Evolutionary conservation across 1,140 invertebrate genomes (phyloP), one percentile per base, ranked within the genome.

Genomic region (Cylas formicarius): DNA sequence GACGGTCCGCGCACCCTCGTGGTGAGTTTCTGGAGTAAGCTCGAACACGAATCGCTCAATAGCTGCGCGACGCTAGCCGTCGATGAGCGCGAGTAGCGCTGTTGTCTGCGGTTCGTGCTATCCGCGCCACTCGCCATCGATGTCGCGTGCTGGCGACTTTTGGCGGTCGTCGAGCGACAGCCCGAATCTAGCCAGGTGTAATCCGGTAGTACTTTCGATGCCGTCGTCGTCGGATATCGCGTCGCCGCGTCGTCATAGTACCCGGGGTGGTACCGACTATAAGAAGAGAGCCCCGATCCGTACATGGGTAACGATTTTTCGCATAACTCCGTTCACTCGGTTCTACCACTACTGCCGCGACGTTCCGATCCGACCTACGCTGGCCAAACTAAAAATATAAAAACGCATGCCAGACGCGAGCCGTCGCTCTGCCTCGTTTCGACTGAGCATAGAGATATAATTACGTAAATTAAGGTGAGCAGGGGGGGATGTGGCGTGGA

Each of bases 11-110:
- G 74, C 3, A 78, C 75, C 21, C 71, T 61, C 21, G 81, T 79
- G 0, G 83, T 81, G 50, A 90, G 67, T 31, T 84, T 71, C 54
- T 88, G 84, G 39, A 90, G 72, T 18, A 90, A 72, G 66, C 76
- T 90, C 48, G 84, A 82, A 67, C 85, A 90, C 44, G 85, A 86
- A 57, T 90, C 86, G 34, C 77, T 83, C 43, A 90, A 68, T 48
- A 90, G 68, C 65, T 90, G 86, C 29, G 84, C 84, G 39, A 90
- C 84, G 67, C 85, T 89, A 7, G 78, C 72, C 10, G 83, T 86
- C 19, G 83, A 84, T 13, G 83, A 79, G 13, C 86, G 77, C 24
- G 77, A 70, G 65, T 86, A 87, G 22, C 82, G 73, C 54, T 73
- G 72, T 38, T 74, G 73, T 44, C 77, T 72, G 55, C 54, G 54